phyloP scores from a whole-genome alignment of 2,113 vertebrate species.

The Xenus cinereus region DNA sequence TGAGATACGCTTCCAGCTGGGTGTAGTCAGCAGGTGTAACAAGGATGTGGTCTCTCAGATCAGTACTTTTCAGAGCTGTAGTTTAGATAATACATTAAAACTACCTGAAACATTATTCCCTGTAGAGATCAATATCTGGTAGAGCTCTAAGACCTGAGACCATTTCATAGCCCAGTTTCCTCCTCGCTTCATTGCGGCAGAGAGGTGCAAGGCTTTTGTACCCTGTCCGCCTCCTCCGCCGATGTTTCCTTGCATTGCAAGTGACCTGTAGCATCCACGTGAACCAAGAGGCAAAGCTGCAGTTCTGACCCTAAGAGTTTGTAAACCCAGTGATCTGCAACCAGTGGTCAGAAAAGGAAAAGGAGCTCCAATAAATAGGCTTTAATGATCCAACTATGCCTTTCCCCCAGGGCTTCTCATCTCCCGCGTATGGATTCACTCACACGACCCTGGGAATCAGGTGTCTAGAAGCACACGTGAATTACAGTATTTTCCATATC shows the following conservation, averaged over 20 bases:
- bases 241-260: fast-evolving
- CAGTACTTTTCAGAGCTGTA: background rate
- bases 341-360: fast-evolving
- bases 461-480: fast-evolving
- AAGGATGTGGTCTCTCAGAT: background rate
- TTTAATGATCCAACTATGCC: background rate
- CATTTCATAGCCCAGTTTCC: background rate
- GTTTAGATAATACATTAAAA: background rate
- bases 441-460: fast-evolving
- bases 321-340: background rate
- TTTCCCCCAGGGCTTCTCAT: background rate
- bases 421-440: background rate
- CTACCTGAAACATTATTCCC: background rate
- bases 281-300: background rate
- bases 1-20: background rate
- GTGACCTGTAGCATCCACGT: background rate
- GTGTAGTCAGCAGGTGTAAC: background rate
- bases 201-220: fast-evolving
- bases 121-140: background rate
- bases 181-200: background rate
- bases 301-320: background rate
- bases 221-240: background rate
- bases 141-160: background rate
- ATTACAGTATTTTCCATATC: background rate
- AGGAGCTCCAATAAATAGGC: background rate